Percentiles rank a stretch among this genome's conserved stretches.
These are phyloP conservation scores for Nerophis lumbriciformis DNA, from an alignment of 2,113 vertebrate species.

Conservation along the genomic window DNA sequence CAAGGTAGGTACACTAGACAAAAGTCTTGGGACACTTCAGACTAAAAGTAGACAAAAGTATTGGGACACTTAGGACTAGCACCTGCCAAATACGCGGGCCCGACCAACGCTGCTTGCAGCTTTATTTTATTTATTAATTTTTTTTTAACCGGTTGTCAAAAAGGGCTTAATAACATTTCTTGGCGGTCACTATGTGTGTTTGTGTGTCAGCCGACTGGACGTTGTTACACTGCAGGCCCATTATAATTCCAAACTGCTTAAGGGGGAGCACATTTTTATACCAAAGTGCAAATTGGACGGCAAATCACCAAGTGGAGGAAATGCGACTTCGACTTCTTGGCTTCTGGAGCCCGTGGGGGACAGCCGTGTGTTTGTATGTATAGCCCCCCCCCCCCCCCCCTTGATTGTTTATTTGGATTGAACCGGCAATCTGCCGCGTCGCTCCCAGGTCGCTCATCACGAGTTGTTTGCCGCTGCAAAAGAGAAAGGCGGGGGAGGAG, in stretches of 20 bases:
- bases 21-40: too few relatives aligned
- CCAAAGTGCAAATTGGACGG: constrained; percentile 9
- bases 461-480: constrained; percentile 30
- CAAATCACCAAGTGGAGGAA: constrained; percentile 20
- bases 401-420: constrained; percentile 47
- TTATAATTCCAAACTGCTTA: constrained; percentile 22
- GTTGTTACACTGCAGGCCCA: constrained; percentile 6
- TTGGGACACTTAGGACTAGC: too few relatives aligned
- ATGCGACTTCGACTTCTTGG: constrained; percentile 28
- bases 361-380: constrained; percentile 23
- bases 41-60: too few relatives aligned
- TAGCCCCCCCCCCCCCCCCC: constrained; percentile 5
- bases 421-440: constrained; percentile 25
- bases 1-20: too few relatives aligned
- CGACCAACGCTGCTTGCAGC: too few relatives aligned
- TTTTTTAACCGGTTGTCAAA: too few relatives aligned
- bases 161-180: too few relatives aligned
- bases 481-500: not conserved
- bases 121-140: too few relatives aligned
- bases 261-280: constrained; percentile 22
- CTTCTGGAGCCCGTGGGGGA: constrained; percentile 28
- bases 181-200: not conserved
- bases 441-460: constrained; percentile 32
- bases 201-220: constrained; percentile 3
- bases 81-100: too few relatives aligned